phyloP scores from a whole-genome alignment of 2,888 invertebrate species.

The Ennomos erosarius region DNA sequence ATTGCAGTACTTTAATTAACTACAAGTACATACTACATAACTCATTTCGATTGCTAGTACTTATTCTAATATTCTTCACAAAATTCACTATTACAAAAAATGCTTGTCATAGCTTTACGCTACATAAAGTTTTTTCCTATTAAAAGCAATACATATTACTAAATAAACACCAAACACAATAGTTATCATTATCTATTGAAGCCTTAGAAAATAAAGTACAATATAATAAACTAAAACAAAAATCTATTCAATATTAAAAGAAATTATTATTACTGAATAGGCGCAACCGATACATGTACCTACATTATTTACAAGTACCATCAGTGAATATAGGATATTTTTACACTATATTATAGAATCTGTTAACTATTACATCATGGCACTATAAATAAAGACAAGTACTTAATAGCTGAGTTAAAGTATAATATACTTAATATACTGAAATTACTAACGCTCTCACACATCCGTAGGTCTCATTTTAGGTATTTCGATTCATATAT shows the following conservation, averaged over 20 bases:
- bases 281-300: conserved; percentile 2
- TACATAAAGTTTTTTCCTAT: neutral
- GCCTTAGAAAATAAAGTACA: conserved; percentile 2
- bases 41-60: too few relatives aligned
- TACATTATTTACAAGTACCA: conserved; percentile 1
- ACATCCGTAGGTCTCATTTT: too few relatives aligned
- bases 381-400: too few relatives aligned
- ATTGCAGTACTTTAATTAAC: neutral
- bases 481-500: too few relatives aligned
- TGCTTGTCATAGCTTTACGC: conserved; percentile 5
- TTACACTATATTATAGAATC: neutral
- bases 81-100: neutral
- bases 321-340: neutral
- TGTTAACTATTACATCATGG: too few relatives aligned
- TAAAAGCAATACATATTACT: conserved; percentile 3
- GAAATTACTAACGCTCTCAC: too few relatives aligned
- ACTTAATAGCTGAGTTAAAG: too few relatives aligned
- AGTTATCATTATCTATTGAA: neutral
- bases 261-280: neutral
- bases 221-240: neutral
- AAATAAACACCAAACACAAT: conserved; percentile 1
- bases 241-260: neutral
- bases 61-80: too few relatives aligned
- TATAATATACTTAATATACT: too few relatives aligned
- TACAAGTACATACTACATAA: too few relatives aligned